These are phyloP conservation scores for Agonopterix alstromeriana DNA, from an alignment of 2,888 invertebrate species.

Conservation along the genomic window DNA sequence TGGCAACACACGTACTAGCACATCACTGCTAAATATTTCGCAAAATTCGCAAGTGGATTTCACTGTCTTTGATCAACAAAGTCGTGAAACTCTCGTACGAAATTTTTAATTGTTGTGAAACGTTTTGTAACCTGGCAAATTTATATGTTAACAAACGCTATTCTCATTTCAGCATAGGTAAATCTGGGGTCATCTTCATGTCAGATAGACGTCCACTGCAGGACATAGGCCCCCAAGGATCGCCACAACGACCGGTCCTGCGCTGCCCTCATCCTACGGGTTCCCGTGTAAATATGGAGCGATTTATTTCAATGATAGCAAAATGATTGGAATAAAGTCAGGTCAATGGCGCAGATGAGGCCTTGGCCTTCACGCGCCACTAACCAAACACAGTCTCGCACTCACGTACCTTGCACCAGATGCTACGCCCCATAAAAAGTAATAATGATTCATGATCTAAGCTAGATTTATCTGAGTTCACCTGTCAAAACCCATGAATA, in stretches of 20 bases:
- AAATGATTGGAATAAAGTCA: conserved; percentile 10
- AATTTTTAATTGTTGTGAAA: not conserved
- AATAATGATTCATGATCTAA: conserved; percentile 28
- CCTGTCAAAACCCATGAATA: too few species aligned
- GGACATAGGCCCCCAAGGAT: too few species aligned
- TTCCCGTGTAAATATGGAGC: too few species aligned
- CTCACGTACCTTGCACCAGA: conserved; percentile 51
- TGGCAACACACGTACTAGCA: conserved; percentile 8
- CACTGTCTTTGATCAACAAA: conserved; percentile 51
- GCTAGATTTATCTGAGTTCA: conserved; percentile 16
- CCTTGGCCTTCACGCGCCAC: conserved; percentile 69
- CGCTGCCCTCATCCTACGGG: too few species aligned
- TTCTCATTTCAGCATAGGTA: too few species aligned
- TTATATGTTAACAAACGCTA: too few species aligned
- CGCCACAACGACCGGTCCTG: too few species aligned
- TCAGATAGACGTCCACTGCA: too few species aligned
- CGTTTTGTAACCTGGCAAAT: too few species aligned
- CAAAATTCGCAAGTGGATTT: conserved; percentile 37
- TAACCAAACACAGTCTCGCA: conserved; percentile 53
- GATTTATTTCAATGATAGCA: too few species aligned
- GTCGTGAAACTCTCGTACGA: conserved; percentile 37
- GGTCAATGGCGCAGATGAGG: conserved; percentile 48
- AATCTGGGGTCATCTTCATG: too few species aligned
- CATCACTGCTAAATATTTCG: conserved; percentile 17
- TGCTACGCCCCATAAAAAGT: conserved; percentile 46